Evolutionary conservation across 2,113 vertebrate species (phyloP).

Genomic region (Takifugu flavidus): DNA sequence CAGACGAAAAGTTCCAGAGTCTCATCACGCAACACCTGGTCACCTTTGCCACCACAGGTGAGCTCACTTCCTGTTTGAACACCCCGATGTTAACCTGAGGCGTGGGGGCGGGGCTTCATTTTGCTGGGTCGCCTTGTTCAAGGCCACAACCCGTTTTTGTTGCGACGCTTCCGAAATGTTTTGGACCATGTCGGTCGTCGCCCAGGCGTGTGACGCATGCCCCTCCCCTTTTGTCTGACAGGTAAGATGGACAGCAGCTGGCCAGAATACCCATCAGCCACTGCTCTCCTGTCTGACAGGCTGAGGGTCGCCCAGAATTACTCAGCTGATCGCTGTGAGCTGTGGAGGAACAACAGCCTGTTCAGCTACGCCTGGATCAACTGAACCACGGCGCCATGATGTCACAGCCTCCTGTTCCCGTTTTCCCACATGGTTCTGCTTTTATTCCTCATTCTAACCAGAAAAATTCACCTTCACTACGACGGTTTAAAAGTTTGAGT

Average conservation of each 20-base stretch:
- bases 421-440: too few relatives aligned
- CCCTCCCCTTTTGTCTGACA: constrained; percentile 27
- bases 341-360: constrained; percentile 71
- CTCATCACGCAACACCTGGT: constrained; percentile 65
- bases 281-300: constrained; percentile 60
- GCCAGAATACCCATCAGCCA: constrained; percentile 65
- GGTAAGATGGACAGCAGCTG: constrained; percentile 69
- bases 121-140: neutral
- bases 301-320: constrained; percentile 24
- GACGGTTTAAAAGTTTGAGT: too few relatives aligned
- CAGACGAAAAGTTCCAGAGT: constrained; percentile 65
- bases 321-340: constrained; percentile 48
- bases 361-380: constrained; percentile 72
- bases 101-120: neutral
- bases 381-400: constrained; percentile 37
- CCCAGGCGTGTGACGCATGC: neutral
- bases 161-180: too few relatives aligned
- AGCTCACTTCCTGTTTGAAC: neutral
- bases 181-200: too few relatives aligned
- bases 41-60: constrained; percentile 73
- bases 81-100: neutral
- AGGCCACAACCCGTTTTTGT: too few relatives aligned
- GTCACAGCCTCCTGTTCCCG: too few relatives aligned
- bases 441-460: too few relatives aligned
- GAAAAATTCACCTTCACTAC: too few relatives aligned